Base-by-base conservation (phyloP, 2,888 invertebrate genomes). In the Nemotelus pantherinus region DNA sequence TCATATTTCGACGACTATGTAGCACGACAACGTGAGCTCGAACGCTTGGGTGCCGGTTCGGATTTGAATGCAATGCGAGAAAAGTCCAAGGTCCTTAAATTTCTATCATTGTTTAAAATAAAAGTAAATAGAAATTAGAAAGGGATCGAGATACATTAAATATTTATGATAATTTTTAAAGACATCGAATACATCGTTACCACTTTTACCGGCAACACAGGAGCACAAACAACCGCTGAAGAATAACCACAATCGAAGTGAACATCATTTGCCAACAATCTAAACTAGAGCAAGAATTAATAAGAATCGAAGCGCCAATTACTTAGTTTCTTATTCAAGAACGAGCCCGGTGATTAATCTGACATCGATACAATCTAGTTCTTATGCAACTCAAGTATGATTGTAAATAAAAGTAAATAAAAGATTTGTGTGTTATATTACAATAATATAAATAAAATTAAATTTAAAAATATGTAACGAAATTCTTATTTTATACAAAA, bases 1-100 rank as follows among this genome's bases (percentile, higher is more conserved):
- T 91, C 93, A 5, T 98, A 98, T 88, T 98, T 99, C 88, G 94
- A 95, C 83, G 94, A 95, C 85, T 95, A 95, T 84, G 91, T 92
- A 81, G 94, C 93, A 87, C 93, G 94, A 84, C 90, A 94, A 79
- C 94, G 95, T 5, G 93, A 93, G 79, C 81, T 84, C 80, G 87
- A 87, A 79, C 71, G 68, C 3, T 47, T 77, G 3, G 82, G 82
- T 74, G 80, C 72, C 25, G 77, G 55, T 47, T 89, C 90, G 2
- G 92, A 92, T 80, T 88, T 90, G 81, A 91, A 91, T 79, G 92
- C 92, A 82, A 85, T 87, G 78, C 88, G 92, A 80, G 91, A 92
- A 82, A 89, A 90, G 85, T 91, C 92, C 81, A 89, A 91, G 87
- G 92, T 92, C 86, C 85, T 85, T 83, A 79, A 80, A 78, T 79